phyloP scores from a whole-genome alignment of 64 coral and sea anemone species.

The Pocillopora damicornis region DNA sequence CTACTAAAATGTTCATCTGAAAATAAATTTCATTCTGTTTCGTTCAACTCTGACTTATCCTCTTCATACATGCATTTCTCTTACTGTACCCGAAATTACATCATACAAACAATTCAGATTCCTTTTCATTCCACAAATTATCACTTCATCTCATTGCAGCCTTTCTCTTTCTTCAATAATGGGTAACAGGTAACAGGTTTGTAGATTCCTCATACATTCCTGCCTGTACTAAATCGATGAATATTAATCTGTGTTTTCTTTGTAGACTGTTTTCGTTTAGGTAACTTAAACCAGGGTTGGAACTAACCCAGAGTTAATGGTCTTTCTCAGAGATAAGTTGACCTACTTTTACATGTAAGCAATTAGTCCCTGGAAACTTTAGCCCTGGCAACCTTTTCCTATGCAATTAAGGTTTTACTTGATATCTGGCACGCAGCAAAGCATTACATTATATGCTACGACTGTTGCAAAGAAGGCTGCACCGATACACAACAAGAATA shows the following conservation, averaged over 20 bases:
- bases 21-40: slow-evolving; percentile 51
- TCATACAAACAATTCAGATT: slow-evolving; percentile 57
- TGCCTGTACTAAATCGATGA: slow-evolving; percentile 54
- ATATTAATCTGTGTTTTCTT: slow-evolving; percentile 61
- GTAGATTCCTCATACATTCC: slow-evolving; percentile 54
- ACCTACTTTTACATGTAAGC: slow-evolving; percentile 28
- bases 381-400: slow-evolving; percentile 43
- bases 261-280: slow-evolving; percentile 33
- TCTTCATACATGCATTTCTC: slow-evolving; percentile 57
- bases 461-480: too few species aligned
- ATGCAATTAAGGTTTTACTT: slow-evolving; percentile 46
- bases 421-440: slow-evolving; percentile 28
- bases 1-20: slow-evolving; percentile 21
- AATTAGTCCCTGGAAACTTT: slow-evolving; percentile 53
- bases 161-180: too few species aligned
- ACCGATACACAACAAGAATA: too few species aligned
- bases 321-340: slow-evolving; percentile 25
- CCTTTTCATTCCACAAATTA: slow-evolving; percentile 54
- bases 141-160: slow-evolving; percentile 26
- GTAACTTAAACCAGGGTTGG: slow-evolving; percentile 46
- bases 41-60: slow-evolving; percentile 45
- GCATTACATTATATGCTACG: too few species aligned
- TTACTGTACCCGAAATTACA: slow-evolving; percentile 35
- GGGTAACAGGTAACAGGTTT: neutral
- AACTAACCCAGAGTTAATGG: slow-evolving; percentile 18